A percentile compares a stretch with the other conserved stretches of the same genome.
These are phyloP conservation scores for Alaudala cheleensis DNA, from an alignment of 2,113 vertebrate genomes.

Conservation along the genomic window DNA sequence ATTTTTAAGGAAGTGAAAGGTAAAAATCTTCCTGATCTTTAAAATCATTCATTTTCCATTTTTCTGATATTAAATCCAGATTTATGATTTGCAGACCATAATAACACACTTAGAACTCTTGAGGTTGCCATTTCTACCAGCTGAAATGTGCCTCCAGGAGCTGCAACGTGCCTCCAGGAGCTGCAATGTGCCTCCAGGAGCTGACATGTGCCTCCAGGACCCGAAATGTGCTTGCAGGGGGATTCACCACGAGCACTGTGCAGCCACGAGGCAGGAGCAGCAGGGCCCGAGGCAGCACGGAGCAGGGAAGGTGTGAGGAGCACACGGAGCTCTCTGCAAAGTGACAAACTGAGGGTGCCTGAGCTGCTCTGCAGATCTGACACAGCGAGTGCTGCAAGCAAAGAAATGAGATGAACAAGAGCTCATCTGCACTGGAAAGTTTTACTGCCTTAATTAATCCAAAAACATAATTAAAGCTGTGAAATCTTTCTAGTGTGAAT, in stretches of 20 bases:
- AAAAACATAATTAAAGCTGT: conserved; percentile 31
- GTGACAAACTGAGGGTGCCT: neutral
- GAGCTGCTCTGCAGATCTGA: neutral
- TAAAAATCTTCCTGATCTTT: neutral
- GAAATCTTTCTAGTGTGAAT: conserved; percentile 27
- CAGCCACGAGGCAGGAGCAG: neutral
- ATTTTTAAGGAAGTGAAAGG: neutral
- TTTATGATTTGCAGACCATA: neutral
- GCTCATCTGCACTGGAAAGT: neutral
- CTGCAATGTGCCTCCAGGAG: neutral
- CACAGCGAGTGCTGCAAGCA: neutral
- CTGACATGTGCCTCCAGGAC: neutral
- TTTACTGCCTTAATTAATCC: conserved; percentile 57
- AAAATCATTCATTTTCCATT: neutral
- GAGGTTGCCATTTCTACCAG: neutral
- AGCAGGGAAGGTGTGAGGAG: neutral
- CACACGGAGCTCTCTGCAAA: neutral
- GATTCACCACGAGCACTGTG: neutral
- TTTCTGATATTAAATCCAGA: neutral
- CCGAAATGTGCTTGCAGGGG: neutral
- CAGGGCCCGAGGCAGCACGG: neutral
- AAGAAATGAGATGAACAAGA: neutral
- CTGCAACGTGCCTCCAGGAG: too few species aligned
- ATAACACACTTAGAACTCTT: neutral
- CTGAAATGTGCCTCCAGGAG: too few species aligned